A percentile compares a stretch with the other conserved stretches of the same genome.
Conservation (phyloP, 92 coral and sea anemone genomes). For the Phenganax stokvisi region DNA sequence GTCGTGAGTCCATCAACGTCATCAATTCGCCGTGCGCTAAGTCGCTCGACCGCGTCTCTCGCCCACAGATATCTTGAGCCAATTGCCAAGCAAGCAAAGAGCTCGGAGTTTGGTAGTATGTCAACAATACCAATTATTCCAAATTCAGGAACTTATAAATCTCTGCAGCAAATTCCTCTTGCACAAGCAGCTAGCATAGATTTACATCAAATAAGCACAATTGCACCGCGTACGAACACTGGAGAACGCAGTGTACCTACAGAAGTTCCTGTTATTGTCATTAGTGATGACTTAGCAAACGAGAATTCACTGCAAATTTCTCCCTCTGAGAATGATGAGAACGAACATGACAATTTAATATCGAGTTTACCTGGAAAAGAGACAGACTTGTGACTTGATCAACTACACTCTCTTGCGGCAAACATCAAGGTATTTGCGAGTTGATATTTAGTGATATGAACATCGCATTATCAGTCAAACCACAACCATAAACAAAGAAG, state of each 20-base stretch:
- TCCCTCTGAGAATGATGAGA: neutral
- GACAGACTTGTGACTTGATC: neutral
- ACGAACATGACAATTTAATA: neutral
- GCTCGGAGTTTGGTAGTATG: slow-evolving; percentile 41
- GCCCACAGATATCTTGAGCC: slow-evolving; percentile 16
- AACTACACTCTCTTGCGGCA: too few relatives aligned
- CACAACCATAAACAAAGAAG: too few relatives aligned
- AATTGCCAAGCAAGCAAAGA: slow-evolving; percentile 27
- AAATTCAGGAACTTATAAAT: slow-evolving; percentile 30
- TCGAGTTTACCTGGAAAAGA: neutral
- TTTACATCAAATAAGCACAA: slow-evolving; percentile 8
- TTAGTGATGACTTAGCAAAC: neutral
- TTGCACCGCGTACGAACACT: neutral
- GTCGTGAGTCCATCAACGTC: slow-evolving; percentile 27
- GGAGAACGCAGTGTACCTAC: slow-evolving; percentile 7
- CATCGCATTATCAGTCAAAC: too few relatives aligned
- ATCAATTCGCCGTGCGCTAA: slow-evolving; percentile 20
- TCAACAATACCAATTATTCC: slow-evolving; percentile 37
- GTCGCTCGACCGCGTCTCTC: slow-evolving; percentile 32
- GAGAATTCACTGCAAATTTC: neutral
- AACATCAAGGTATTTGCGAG: too few relatives aligned
- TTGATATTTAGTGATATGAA: too few relatives aligned
- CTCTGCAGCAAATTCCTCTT: slow-evolving; percentile 33
- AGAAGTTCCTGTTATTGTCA: slow-evolving; percentile 2
- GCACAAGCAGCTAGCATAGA: neutral